Evolutionary conservation across 2,797 vertebrate genomes (phyloP).

Genomic region (Sphenopsis melanotis): DNA sequence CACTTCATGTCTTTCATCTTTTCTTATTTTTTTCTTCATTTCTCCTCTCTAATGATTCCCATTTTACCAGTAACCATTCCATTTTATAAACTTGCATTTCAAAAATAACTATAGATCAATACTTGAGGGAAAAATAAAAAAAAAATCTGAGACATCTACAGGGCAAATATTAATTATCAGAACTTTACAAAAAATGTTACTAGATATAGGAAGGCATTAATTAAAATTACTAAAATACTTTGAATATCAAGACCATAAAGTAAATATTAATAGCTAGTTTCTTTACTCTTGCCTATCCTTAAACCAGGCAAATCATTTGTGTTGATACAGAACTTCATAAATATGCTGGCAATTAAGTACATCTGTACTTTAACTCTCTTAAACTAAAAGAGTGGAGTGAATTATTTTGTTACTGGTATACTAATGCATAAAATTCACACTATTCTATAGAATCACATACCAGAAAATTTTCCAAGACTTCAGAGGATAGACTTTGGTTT

Average conservation of each 20-base stretch:
- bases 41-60: background rate
- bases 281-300: background rate
- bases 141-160: rapidly evolving
- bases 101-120: background rate
- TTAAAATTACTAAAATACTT: background rate
- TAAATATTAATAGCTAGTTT: background rate
- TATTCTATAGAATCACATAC: background rate
- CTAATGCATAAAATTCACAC: background rate
- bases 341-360: background rate
- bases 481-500: background rate
- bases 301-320: background rate
- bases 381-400: background rate
- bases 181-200: background rate
- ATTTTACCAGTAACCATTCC: background rate
- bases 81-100: background rate
- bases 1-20: background rate
- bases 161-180: background rate
- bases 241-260: background rate
- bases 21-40: background rate
- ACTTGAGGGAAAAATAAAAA: background rate
- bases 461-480: background rate
- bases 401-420: background rate
- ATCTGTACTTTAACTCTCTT: background rate
- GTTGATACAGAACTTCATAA: background rate
- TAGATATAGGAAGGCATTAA: background rate